A percentile compares a stretch with the other conserved stretches of the same genome.
phyloP scores from a whole-genome alignment of 2,113 vertebrate genomes.

The Progne subis region DNA sequence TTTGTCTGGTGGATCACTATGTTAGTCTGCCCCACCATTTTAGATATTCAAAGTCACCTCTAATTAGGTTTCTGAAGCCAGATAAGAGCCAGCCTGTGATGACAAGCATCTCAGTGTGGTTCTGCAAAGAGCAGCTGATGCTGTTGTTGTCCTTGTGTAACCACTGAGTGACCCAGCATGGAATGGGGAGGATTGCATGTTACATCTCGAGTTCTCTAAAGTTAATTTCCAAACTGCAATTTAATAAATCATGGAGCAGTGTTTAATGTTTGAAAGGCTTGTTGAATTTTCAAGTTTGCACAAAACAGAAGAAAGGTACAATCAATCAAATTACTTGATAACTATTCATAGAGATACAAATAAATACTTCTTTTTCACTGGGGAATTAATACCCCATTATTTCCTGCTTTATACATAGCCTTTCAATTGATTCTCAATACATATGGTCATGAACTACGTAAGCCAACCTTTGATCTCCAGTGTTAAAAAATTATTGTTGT shows the following conservation, averaged over 20 bases:
- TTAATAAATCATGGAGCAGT: not conserved
- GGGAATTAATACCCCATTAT: not conserved
- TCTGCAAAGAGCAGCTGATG: not conserved
- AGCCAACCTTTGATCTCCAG: slow-evolving; percentile 27
- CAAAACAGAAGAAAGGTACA: not conserved
- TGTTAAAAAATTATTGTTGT: not conserved
- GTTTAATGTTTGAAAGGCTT: slow-evolving; percentile 37
- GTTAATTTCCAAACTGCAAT: slow-evolving; percentile 45
- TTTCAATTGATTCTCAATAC: not conserved
- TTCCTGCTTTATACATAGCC: not conserved
- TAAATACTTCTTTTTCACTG: not conserved
- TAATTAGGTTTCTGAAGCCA: not conserved
- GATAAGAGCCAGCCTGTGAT: not conserved
- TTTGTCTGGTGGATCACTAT: not conserved
- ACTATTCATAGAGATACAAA: not conserved
- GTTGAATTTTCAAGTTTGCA: not conserved
- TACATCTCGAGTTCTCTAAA: not conserved
- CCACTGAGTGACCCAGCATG: not conserved
- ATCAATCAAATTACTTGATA: not conserved
- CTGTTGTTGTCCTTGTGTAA: not conserved
- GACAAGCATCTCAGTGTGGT: not conserved
- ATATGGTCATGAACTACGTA: not conserved
- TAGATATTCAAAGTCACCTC: not conserved
- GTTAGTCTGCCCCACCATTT: not conserved
- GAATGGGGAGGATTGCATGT: not conserved